Evolutionary conservation across 2,113 vertebrate species (phyloP).

Genomic region (Platanista minor): DNA sequence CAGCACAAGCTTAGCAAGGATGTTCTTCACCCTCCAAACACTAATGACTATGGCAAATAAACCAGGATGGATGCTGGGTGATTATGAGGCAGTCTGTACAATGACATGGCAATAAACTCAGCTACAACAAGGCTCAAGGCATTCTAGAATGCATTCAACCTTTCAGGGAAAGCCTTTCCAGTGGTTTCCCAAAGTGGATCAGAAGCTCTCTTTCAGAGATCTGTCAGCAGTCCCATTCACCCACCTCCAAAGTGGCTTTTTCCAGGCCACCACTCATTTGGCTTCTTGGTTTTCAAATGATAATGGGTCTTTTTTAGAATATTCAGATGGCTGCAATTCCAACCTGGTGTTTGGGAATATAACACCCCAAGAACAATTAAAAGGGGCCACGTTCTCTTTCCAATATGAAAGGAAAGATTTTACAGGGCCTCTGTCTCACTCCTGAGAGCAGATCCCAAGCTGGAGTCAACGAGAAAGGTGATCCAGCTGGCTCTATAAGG

Average conservation of each 20-base stretch:
- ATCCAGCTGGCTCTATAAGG: background rate
- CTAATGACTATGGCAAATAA: constrained; percentile 83
- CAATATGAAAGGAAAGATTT: background rate
- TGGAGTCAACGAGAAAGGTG: background rate
- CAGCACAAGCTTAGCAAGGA: constrained; percentile 92
- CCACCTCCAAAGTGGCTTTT: constrained; percentile 48
- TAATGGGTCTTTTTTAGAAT: constrained; percentile 39
- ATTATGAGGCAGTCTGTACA: constrained; percentile 77
- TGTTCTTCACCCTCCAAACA: constrained; percentile 88
- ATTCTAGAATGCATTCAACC: constrained; percentile 25
- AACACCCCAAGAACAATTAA: background rate
- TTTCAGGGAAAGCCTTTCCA: constrained; percentile 17
- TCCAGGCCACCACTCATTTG: constrained; percentile 28
- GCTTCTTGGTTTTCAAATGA: constrained; percentile 52
- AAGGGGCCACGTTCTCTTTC: constrained; percentile 27
- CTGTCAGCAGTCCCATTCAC: background rate
- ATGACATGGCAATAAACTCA: constrained; percentile 73
- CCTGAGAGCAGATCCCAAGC: background rate
- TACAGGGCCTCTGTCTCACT: background rate
- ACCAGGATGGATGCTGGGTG: constrained; percentile 79
- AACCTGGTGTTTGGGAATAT: constrained; percentile 9
- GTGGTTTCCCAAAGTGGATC: background rate
- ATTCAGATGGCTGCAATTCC: constrained; percentile 20
- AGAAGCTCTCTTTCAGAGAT: background rate
- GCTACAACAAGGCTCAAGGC: constrained; percentile 51